phyloP scores from a whole-genome alignment of 2,113 vertebrate species.

The Enhydra lutris region DNA sequence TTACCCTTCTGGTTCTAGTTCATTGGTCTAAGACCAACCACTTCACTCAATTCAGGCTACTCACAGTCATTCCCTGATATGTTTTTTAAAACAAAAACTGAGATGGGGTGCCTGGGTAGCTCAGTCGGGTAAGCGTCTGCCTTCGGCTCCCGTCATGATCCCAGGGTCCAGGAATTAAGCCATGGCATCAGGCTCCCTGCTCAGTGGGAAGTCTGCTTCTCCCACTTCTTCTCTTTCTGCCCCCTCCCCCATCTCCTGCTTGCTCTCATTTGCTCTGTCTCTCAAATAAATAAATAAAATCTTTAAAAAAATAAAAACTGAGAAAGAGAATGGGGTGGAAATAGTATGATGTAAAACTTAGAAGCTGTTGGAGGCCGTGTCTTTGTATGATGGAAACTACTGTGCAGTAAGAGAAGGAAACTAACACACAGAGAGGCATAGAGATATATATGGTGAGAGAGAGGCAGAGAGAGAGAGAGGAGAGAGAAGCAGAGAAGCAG shows the following conservation, averaged over 20 bases:
- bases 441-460: not conserved
- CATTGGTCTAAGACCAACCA: not conserved
- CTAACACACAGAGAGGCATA: not conserved
- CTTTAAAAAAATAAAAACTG: not conserved
- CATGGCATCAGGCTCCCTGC: not conserved
- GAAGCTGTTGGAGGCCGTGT: not conserved
- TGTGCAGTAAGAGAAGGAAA: not conserved
- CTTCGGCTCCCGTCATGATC: not conserved
- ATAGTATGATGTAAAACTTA: not conserved
- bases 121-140: not conserved
- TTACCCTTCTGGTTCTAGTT: not conserved
- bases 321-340: not conserved
- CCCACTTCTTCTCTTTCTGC: not conserved
- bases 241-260: not conserved
- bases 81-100: not conserved
- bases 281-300: not conserved
- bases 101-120: not conserved
- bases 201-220: not conserved
- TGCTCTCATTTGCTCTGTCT: not conserved
- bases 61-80: not conserved
- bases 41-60: not conserved
- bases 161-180: not conserved
- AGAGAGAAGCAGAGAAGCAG: not conserved
- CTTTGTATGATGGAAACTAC: not conserved
- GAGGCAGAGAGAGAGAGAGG: not conserved